phyloP scores from a whole-genome alignment of 2,888 invertebrate genomes.

The Hermaeophaga mercurialis region DNA sequence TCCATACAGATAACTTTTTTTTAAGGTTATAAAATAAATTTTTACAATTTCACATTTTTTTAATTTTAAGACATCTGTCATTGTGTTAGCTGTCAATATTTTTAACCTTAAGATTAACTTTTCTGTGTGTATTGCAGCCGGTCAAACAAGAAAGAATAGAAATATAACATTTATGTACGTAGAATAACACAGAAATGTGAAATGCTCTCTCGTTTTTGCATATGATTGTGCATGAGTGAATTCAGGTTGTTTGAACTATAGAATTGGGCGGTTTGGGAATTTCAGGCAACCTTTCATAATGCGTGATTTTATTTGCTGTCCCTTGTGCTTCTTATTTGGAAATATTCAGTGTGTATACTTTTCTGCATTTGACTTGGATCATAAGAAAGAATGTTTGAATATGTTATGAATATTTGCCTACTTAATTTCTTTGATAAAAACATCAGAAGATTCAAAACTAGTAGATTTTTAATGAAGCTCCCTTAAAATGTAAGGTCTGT shows the following conservation, averaged over 20 bases:
- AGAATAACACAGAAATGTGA: conserved; percentile 25
- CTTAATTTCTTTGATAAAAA: too few relatives aligned
- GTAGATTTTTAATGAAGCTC: too few relatives aligned
- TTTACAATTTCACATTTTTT: too few relatives aligned
- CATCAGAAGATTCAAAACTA: too few relatives aligned
- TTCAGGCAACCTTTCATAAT: conserved; percentile 42
- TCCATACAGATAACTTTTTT: too few relatives aligned
- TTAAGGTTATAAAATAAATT: too few relatives aligned
- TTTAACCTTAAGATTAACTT: too few relatives aligned
- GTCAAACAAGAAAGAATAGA: conserved; percentile 25
- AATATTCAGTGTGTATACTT: conserved; percentile 24
- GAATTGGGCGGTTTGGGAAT: conserved; percentile 45
- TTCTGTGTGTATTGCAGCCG: conserved; percentile 19
- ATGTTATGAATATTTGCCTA: too few relatives aligned
- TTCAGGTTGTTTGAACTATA: conserved; percentile 52
- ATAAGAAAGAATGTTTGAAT: neutral
- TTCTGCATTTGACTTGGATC: neutral
- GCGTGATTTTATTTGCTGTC: conserved; percentile 53
- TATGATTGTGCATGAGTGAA: conserved; percentile 54
- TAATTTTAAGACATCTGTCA: too few relatives aligned
- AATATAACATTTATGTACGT: conserved; percentile 8
- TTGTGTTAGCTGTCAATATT: too few relatives aligned
- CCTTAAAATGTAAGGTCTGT: too few relatives aligned
- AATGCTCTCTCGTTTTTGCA: conserved; percentile 44
- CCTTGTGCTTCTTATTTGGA: conserved; percentile 36